Percentiles rank a stretch among this genome's conserved stretches.
Conservation (phyloP, 92 coral and sea anemone species). For the Paragorgia papillata region DNA sequence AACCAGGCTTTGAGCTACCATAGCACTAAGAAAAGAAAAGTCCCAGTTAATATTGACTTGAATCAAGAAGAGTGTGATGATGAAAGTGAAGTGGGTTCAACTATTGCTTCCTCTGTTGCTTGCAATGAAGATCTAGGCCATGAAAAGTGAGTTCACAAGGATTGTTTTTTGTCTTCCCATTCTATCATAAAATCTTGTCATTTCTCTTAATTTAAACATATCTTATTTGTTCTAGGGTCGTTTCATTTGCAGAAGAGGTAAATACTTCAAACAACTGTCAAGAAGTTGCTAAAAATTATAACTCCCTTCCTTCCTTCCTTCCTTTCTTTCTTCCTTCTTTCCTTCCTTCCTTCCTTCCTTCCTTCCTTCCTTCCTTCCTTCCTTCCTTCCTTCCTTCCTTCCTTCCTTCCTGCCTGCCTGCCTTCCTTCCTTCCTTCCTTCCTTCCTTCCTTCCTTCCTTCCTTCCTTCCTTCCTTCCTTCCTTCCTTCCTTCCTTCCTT, state of each 20-base stretch:
- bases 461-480: neutral
- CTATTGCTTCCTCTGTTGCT: conserved; percentile 90
- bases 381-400: neutral
- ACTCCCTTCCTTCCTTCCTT: too few species aligned
- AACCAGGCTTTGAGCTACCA: conserved; percentile 84
- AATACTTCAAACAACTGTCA: too few species aligned
- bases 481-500: neutral
- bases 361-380: too few species aligned
- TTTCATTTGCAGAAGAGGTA: too few species aligned
- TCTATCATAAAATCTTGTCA: too few species aligned
- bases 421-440: neutral
- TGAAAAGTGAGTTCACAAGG: neutral
- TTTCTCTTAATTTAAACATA: too few species aligned
- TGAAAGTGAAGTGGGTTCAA: conserved; percentile 63
- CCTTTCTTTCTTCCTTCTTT: too few species aligned
- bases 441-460: neutral
- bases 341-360: too few species aligned
- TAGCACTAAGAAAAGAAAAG: conserved; percentile 60
- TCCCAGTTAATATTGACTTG: conserved; percentile 34
- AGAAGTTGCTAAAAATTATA: too few species aligned
- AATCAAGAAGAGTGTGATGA: conserved; percentile 46
- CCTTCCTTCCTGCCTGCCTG: neutral
- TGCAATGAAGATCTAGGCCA: conserved; percentile 12
- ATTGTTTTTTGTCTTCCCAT: too few species aligned
- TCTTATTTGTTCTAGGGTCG: too few species aligned